These are phyloP conservation scores for Oceanodroma tethys DNA, from an alignment of 2,113 vertebrate genomes.

Conservation along the genomic window DNA sequence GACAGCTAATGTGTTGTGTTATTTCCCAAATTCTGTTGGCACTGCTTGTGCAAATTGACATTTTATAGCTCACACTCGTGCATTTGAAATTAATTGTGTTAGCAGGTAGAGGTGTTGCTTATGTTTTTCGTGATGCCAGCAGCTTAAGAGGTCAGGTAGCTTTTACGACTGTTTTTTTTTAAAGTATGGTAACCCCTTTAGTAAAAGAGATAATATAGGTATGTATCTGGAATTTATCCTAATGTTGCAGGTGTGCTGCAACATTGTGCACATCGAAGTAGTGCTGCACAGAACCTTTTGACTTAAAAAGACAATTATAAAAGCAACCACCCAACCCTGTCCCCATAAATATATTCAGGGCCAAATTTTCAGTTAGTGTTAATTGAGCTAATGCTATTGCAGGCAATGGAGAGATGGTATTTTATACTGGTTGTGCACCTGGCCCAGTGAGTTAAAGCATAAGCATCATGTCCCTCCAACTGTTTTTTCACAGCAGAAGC, in stretches of 20 bases:
- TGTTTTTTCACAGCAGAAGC: neutral
- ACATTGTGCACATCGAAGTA: accelerated
- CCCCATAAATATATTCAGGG: neutral
- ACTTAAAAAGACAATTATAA: neutral
- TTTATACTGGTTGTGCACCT: neutral
- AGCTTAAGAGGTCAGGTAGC: neutral
- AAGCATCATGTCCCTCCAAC: neutral
- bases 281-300: neutral
- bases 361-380: neutral
- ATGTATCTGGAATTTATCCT: neutral
- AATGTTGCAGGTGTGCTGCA: too few relatives aligned
- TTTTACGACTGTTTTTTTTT: neutral
- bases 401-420: too few relatives aligned
- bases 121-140: neutral
- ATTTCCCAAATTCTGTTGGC: neutral
- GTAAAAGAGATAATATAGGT: neutral
- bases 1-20: neutral
- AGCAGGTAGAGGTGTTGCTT: neutral
- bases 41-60: neutral
- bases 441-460: neutral
- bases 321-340: accelerated
- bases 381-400: neutral
- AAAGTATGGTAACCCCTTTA: accelerated
- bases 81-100: neutral
- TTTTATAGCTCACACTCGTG: neutral